Percentiles rank a stretch among this genome's conserved stretches.
These are phyloP conservation scores for Procavia capensis DNA, from an alignment of 2,113 vertebrate species.

Conservation along the genomic window DNA sequence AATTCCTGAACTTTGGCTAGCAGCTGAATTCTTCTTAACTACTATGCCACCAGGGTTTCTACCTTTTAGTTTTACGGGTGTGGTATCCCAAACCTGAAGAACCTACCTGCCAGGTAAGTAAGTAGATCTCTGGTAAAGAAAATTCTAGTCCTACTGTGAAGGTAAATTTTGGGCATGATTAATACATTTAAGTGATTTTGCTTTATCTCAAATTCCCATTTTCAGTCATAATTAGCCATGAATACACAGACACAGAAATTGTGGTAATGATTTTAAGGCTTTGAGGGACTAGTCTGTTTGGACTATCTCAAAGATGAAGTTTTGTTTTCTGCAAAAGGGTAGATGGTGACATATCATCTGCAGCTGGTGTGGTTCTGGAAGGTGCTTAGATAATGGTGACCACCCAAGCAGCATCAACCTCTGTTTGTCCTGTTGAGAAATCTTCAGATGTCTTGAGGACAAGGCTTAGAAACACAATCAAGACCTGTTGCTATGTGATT, in stretches of 20 bases:
- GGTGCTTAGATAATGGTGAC: constrained; percentile 1
- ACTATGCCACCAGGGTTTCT: too few relatives aligned
- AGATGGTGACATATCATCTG: background rate
- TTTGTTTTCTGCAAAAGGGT: background rate
- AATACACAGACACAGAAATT: background rate
- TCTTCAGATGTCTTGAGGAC: constrained; percentile 19
- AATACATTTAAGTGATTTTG: background rate
- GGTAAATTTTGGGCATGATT: background rate
- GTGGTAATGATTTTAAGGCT: background rate
- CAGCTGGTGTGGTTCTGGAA: background rate
- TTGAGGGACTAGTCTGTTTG: background rate
- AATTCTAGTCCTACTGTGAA: background rate
- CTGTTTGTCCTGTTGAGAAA: constrained; percentile 5
- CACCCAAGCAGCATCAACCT: background rate
- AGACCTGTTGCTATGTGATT: constrained; percentile 20
- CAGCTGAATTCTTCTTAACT: too few relatives aligned
- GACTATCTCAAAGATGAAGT: background rate
- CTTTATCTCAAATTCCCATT: constrained; percentile 20
- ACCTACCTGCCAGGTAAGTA: background rate
- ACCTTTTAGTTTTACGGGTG: background rate
- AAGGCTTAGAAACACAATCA: background rate
- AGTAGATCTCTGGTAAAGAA: background rate
- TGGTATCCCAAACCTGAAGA: background rate
- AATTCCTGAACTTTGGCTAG: too few relatives aligned
- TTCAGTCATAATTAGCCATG: background rate